Conservation (phyloP, 2,888 invertebrate genomes). For the Epinotia bilunana region DNA sequence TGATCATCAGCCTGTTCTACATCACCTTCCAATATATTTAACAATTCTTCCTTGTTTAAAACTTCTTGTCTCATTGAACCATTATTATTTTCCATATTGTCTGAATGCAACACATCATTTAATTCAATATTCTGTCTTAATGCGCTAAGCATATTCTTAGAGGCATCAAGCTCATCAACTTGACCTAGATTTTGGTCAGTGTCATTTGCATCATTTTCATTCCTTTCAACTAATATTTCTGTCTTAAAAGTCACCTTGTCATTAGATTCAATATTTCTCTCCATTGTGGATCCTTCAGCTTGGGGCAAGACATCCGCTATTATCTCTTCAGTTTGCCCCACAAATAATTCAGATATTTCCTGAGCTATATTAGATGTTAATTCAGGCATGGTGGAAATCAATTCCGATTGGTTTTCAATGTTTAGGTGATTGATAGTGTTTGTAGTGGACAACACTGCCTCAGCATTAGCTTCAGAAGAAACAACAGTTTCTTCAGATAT, state of each 20-base stretch:
- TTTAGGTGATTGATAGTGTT: conserved; percentile 5
- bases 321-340: conserved; percentile 45
- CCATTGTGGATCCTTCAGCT: conserved; percentile 47
- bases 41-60: conserved; percentile 77
- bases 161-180: conserved; percentile 49
- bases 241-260: conserved; percentile 72
- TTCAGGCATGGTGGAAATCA: conserved; percentile 12
- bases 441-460: conserved; percentile 9
- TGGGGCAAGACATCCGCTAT: conserved; percentile 45
- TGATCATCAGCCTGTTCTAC: conserved; percentile 53
- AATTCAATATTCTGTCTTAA: conserved; percentile 74
- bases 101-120: conserved; percentile 72
- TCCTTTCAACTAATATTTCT: conserved; percentile 74
- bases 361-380: conserved; percentile 26
- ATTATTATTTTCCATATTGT: conserved; percentile 72
- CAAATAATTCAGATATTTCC: conserved; percentile 39
- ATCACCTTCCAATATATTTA: conserved; percentile 79
- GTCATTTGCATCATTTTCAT: conserved; percentile 54
- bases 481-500: conserved; percentile 17
- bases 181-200: conserved; percentile 48
- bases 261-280: conserved; percentile 50
- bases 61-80: conserved; percentile 68
- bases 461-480: conserved; percentile 18
- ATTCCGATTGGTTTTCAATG: conserved; percentile 19
- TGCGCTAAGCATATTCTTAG: conserved; percentile 68